Evolutionary conservation across 2,113 vertebrate species (phyloP), one percentile per base, ranked within the genome.

Genomic region (Prinia subflava): DNA sequence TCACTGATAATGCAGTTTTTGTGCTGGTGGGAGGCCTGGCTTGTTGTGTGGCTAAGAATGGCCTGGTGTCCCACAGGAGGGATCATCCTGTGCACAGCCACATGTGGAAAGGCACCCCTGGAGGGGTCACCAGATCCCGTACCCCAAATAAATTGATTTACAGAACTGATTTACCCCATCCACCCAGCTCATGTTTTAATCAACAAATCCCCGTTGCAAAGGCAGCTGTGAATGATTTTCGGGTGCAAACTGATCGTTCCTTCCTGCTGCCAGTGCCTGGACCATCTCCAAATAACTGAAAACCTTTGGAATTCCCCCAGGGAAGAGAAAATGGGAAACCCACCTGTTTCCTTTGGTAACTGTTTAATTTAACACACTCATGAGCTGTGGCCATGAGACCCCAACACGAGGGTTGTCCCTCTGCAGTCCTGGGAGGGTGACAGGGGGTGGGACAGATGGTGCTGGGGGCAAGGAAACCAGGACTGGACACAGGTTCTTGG

Each of bases 71-170:
- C 59, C 16, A 2, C 3, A 4, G 53, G n/a, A 77, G 17, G 53
- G 65, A 20, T 56, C 3, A 9, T 4, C 75, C 76, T 0, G 1
- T 16, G 46, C 15, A 62, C 78, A 6, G 53, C 41, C 31, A 3
- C 4, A 2, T 13, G 3, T 0, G 21, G 65, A 14, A 7, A 39
- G 42, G 90, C 15, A 6, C 49, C 0, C 1, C 76, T 23, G 81
- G 42, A 56, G 27, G 57, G 27, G 47, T 57, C 57, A 3, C 46
- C 57, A 7, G 33, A 9, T 4, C 9, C 8, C 11, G 14, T 2
- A 5, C 16, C 37, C 1, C 8, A 30, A 39, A 68, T 2, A 15
- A 71, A 41, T 4, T 0, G 8, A 30, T 63, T 6, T 64, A 47
- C 27, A 75, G 55, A 46, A 31, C 55, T 47, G 23, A 12, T 15